Percentiles rank a stretch among this genome's conserved stretches.
phyloP scores from a whole-genome alignment of 2,888 invertebrate species.

The Dendrolimus houi region DNA sequence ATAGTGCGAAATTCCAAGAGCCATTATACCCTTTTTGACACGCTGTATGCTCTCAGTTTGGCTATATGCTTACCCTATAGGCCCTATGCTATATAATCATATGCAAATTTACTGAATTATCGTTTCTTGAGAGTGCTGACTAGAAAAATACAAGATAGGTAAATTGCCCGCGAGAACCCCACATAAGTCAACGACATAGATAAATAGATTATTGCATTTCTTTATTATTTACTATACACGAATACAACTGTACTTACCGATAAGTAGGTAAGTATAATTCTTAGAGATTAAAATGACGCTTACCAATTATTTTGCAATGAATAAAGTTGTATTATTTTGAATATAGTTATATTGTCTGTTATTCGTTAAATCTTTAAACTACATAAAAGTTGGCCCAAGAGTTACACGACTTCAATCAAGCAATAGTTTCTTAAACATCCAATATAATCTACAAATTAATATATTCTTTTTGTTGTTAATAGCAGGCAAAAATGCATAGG shows the following conservation, averaged over 20 bases:
- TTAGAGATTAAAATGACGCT: conserved; percentile 27
- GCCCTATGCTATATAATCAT: too few relatives aligned
- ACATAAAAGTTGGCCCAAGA: not conserved
- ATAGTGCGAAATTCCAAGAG: too few relatives aligned
- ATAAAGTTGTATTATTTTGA: not conserved
- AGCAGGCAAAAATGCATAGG: too few relatives aligned
- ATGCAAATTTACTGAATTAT: too few relatives aligned
- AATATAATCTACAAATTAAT: too few relatives aligned
- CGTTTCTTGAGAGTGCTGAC: not conserved
- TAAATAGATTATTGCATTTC: conserved; percentile 17
- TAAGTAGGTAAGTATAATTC: conserved; percentile 6
- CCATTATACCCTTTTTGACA: too few relatives aligned
- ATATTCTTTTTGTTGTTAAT: too few relatives aligned
- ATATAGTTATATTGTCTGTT: not conserved
- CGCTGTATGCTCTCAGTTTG: too few relatives aligned
- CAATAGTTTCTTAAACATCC: too few relatives aligned
- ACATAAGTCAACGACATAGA: conserved; percentile 5
- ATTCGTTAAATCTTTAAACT: not conserved
- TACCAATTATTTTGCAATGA: conserved; percentile 9
- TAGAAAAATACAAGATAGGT: not conserved
- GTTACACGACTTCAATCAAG: not conserved
- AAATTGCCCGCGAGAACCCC: not conserved
- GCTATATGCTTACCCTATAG: too few relatives aligned
- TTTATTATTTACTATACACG: conserved; percentile 9
- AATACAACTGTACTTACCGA: conserved; percentile 32